Evolutionary conservation across 2,797 vertebrate species (phyloP).

Genomic region (Phrynocephalus vlangalii): DNA sequence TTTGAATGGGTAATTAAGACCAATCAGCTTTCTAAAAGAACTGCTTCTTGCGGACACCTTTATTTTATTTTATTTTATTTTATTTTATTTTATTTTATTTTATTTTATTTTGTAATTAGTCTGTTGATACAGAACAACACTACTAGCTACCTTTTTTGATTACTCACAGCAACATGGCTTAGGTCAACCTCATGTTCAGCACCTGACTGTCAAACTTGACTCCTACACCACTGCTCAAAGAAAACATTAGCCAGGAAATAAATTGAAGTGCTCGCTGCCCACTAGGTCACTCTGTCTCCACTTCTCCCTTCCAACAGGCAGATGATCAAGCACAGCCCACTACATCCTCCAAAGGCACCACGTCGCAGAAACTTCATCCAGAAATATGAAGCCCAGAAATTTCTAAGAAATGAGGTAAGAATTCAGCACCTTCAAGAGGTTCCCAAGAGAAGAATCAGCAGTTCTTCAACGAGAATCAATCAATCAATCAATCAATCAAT

Average conservation of each 20-base stretch:
- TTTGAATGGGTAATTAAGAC: background rate
- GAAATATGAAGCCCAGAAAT: background rate
- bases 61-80: background rate
- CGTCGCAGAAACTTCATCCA: background rate
- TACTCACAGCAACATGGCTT: background rate
- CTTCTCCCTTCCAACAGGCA: background rate
- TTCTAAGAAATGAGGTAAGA: constrained; percentile 13
- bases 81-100: too few relatives aligned
- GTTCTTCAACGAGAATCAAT: background rate
- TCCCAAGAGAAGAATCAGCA: background rate
- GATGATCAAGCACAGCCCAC: constrained; percentile 26
- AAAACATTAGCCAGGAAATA: background rate
- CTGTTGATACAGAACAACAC: too few relatives aligned
- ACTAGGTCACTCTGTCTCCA: background rate
- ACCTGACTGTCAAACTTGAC: too few relatives aligned
- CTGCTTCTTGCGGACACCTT: background rate
- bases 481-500: too few relatives aligned
- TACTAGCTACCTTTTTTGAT: background rate
- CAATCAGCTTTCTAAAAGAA: background rate
- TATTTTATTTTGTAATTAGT: background rate
- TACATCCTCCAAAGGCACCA: background rate
- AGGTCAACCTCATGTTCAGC: background rate
- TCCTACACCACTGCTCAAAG: background rate
- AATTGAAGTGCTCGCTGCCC: background rate
- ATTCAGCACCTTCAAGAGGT: background rate